These are phyloP conservation scores for Phaonia tiefii DNA, from an alignment of 2,888 invertebrate species.

Conservation along the genomic window DNA sequence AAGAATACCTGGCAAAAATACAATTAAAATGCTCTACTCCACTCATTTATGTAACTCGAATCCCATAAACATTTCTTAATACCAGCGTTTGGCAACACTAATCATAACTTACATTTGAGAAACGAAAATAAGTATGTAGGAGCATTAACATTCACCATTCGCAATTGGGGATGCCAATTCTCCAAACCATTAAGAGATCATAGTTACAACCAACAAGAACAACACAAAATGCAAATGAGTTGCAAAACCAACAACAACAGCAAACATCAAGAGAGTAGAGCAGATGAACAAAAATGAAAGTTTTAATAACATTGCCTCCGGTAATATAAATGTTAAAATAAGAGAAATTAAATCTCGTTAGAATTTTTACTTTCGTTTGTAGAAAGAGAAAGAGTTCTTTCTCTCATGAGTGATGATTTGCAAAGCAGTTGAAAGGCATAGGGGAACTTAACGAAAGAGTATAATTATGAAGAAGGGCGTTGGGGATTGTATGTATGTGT, in stretches of 20 bases:
- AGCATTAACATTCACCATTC: not conserved
- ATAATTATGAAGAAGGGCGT: too few species aligned
- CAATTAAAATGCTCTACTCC: too few species aligned
- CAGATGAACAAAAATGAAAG: conserved; percentile 4
- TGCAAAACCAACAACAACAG: not conserved
- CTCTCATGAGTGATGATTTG: not conserved
- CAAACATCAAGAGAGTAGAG: conserved; percentile 11
- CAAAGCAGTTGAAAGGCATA: not conserved
- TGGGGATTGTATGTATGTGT: too few species aligned
- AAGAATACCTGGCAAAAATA: too few species aligned
- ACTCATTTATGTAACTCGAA: too few species aligned
- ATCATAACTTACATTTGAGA: conserved; percentile 9
- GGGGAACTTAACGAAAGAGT: not conserved
- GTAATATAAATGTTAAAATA: conserved; percentile 44
- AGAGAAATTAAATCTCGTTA: conserved; percentile 41
- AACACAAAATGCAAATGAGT: conserved; percentile 17
- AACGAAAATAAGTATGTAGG: not conserved
- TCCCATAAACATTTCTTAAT: too few species aligned
- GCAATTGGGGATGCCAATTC: not conserved
- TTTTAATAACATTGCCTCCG: conserved; percentile 53
- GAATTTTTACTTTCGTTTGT: conserved; percentile 43
- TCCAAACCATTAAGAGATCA: not conserved
- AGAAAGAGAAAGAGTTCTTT: not conserved
- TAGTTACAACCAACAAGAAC: not conserved
- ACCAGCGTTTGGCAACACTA: too few species aligned